phyloP scores from a whole-genome alignment of 37 sponge, comb jelly and placozoan genomes.

The Hormiphora californensis region DNA sequence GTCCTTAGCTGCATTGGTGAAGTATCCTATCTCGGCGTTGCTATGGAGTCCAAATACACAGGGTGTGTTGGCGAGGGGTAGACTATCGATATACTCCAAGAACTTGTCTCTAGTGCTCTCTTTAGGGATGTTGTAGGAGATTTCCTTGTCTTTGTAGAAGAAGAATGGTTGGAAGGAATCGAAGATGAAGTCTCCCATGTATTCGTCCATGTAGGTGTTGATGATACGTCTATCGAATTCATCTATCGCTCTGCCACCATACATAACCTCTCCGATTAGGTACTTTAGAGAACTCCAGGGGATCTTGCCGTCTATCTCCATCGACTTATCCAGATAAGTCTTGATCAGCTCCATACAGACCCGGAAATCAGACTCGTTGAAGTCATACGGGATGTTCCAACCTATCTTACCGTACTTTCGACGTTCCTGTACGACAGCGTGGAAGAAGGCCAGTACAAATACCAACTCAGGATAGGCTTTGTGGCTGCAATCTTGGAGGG shows the following conservation, averaged over 20 bases:
- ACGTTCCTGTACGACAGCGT: slow-evolving; percentile 98
- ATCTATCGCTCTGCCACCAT: slow-evolving; percentile 97
- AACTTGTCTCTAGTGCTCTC: slow-evolving; percentile 66
- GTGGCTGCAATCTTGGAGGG: slow-evolving; percentile 79
- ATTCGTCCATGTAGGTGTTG: slow-evolving; percentile 98
- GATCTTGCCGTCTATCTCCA: slow-evolving; percentile 84
- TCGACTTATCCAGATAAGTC: slow-evolving; percentile 87
- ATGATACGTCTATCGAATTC: slow-evolving; percentile 94
- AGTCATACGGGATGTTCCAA: slow-evolving; percentile 98
- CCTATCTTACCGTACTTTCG: slow-evolving; percentile 98
- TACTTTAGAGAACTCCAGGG: slow-evolving; percentile 99
- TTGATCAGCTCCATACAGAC: slow-evolving; percentile 92
- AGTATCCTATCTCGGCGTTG: slow-evolving; percentile 98
- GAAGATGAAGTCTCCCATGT: slow-evolving; percentile 99
- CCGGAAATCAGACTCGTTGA: slow-evolving; percentile 97
- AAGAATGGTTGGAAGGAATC: slow-evolving; percentile 99
- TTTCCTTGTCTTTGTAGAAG: slow-evolving; percentile 79
- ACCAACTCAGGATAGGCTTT: slow-evolving; percentile 84
- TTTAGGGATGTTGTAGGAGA: slow-evolving; percentile 87
- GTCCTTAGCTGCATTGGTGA: slow-evolving; percentile 85
- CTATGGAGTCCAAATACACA: slow-evolving; percentile 97
- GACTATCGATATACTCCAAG: slow-evolving; percentile 78
- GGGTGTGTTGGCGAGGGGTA: slow-evolving; percentile 94
- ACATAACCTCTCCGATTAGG: slow-evolving; percentile 99
- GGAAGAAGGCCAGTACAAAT: slow-evolving; percentile 95